phyloP scores from a whole-genome alignment of 2,888 invertebrate species.

The Tetranychus piercei region DNA sequence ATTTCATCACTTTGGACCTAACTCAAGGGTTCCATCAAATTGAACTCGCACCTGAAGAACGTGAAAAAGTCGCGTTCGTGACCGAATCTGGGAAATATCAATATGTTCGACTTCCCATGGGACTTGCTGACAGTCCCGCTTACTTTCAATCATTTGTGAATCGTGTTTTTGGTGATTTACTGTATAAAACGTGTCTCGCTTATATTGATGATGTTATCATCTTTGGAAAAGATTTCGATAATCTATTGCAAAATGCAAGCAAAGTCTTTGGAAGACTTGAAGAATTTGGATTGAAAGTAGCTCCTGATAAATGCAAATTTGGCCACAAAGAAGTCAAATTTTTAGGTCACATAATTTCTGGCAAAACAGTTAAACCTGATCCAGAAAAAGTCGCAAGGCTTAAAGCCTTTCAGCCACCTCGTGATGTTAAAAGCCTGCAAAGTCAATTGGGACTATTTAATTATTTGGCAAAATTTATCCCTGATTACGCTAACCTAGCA shows the following conservation, averaged over 20 bases:
- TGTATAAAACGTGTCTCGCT: slow-evolving; percentile 23
- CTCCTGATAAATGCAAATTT: background rate
- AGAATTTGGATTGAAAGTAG: background rate
- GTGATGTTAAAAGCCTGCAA: background rate
- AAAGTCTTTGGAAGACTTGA: slow-evolving; percentile 11
- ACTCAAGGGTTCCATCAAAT: slow-evolving; percentile 26
- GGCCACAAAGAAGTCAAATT: background rate
- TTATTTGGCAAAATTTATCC: background rate
- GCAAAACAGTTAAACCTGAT: background rate
- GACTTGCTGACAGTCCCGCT: slow-evolving; percentile 26
- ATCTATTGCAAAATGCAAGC: slow-evolving; percentile 18
- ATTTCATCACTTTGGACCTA: slow-evolving; percentile 24
- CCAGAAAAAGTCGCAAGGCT: background rate
- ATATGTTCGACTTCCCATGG: slow-evolving; percentile 27
- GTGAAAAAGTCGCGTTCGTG: slow-evolving; percentile 26
- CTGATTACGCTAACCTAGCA: background rate
- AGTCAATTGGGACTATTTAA: background rate
- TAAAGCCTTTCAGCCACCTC: background rate
- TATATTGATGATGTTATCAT: slow-evolving; percentile 26
- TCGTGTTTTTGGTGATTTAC: slow-evolving; percentile 20
- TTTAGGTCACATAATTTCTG: background rate
- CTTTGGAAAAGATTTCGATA: slow-evolving; percentile 21
- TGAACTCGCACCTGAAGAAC: slow-evolving; percentile 17
- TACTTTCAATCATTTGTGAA: slow-evolving; percentile 27
- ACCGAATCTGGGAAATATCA: slow-evolving; percentile 24